Base-by-base conservation (phyloP, 2,113 vertebrate genomes). In the Eleginops maclovinus region DNA sequence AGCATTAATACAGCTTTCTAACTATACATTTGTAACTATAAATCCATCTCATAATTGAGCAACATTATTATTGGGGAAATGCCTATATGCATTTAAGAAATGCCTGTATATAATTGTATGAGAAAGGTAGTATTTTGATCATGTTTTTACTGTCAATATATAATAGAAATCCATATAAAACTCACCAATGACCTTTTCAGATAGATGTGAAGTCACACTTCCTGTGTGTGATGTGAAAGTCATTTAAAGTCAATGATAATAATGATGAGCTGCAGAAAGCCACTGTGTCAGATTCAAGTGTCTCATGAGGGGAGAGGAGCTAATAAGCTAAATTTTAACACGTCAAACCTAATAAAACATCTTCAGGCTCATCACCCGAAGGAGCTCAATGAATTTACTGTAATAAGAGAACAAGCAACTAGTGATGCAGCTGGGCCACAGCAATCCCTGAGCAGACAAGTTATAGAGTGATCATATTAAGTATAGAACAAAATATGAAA, bases 261-360 rank as follows among this genome's bases (percentile, higher is more conserved):
- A 72, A 81, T 54, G 62, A 75, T 72, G 80, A 78, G 66, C 82
- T 69, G 75, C 63, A 77, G 83, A 75, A 44, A 88, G 63, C 49
- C 73, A 65, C 54, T 73, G 43, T 72, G 77, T 79, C 62, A 70
- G 22, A 75, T 61, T 64, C 44, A 71, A 77, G 72, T 64, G 67
- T 63, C 82, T 83, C 81, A 22, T 19, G 76, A 81, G 84, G 77
- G 53, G 58, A 83, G 64, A 28, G 58, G 59, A 70, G 60, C 77
- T 90, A 87, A 88, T 83, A 74, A 72, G 67, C 59, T 76, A 85
- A 58, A 85, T 85, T 83, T 87, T 68, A 81, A 85, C 77, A 87
- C 43, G 72, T 87, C 87, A 87, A 87, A 85, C 62, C 69, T 81
- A 81, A 87, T 81, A 81, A 87, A 90, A 74, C 71, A 63, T 88